Percentiles rank a stretch among this genome's conserved stretches.
These are phyloP conservation scores for Fratercula arctica DNA, from an alignment of 2,797 vertebrate species.

Conservation along the genomic window DNA sequence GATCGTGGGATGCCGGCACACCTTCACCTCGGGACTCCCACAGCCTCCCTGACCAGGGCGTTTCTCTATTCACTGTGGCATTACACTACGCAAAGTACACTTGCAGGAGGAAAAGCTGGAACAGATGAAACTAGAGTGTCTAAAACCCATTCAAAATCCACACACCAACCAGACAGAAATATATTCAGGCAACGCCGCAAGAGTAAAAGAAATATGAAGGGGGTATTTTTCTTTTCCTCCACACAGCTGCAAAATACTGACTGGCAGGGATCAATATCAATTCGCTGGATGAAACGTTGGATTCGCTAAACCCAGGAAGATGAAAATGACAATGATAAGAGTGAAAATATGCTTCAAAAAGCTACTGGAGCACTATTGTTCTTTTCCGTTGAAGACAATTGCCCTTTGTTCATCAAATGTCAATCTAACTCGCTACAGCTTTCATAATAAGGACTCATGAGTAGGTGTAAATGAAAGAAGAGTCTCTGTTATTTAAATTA, in stretches of 20 bases:
- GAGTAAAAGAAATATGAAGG: background rate
- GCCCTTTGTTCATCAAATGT: conserved; percentile 52
- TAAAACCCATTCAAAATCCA: background rate
- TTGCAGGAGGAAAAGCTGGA: background rate
- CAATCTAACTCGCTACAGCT: background rate
- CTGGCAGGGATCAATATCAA: conserved; percentile 31
- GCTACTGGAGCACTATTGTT: conserved; percentile 25
- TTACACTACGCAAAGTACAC: background rate
- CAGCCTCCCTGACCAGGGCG: background rate
- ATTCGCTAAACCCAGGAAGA: conserved; percentile 20
- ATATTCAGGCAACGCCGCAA: background rate
- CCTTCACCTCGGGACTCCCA: background rate
- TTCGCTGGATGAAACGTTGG: background rate
- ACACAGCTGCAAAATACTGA: conserved; percentile 16
- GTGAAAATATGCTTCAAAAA: conserved; percentile 38
- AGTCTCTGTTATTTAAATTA: conserved; percentile 49
- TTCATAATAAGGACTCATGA: conserved; percentile 46
- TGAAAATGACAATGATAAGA: conserved; percentile 39
- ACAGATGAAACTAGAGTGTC: background rate
- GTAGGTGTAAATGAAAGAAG: conserved; percentile 56
- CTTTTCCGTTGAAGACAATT: conserved; percentile 50
- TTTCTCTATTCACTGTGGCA: background rate
- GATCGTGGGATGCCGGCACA: background rate
- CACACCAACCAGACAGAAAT: background rate
- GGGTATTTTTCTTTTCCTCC: background rate